Evolutionary conservation across 2,888 invertebrate species (phyloP).

Genomic region (Rotaria macrura): DNA sequence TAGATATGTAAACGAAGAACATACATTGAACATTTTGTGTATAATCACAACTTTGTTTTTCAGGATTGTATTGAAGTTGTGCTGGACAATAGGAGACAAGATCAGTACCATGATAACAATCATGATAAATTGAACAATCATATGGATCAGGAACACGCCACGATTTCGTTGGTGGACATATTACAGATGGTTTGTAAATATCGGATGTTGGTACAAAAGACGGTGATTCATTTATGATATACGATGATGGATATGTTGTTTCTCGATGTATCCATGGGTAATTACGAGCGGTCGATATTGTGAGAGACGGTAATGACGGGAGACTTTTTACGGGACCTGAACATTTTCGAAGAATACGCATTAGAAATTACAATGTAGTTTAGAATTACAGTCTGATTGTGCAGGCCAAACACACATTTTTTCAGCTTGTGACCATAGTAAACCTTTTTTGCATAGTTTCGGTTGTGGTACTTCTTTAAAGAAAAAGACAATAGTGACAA

Average conservation of each 20-base stretch:
- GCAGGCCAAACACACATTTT: constrained; percentile 32
- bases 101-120: constrained; percentile 30
- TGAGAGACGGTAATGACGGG: neutral
- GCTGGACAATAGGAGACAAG: constrained; percentile 24
- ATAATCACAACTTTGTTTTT: constrained; percentile 28
- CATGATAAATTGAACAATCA: constrained; percentile 33
- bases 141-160: constrained; percentile 25
- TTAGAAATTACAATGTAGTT: neutral
- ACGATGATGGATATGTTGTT: neutral
- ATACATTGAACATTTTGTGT: constrained; percentile 26
- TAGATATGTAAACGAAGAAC: too few species aligned
- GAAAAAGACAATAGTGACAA: neutral
- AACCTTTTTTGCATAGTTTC: constrained; percentile 31
- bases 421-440: constrained; percentile 28
- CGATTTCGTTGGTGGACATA: neutral
- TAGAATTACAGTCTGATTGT: constrained; percentile 29
- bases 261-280: neutral
- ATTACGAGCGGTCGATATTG: neutral
- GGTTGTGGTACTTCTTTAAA: neutral
- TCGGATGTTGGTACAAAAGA: too few species aligned
- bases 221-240: neutral
- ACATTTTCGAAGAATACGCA: neutral
- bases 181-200: neutral
- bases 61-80: constrained; percentile 26
- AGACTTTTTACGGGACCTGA: neutral